Base-by-base conservation (phyloP, 2,113 vertebrate species). In the Barbus barbus region DNA sequence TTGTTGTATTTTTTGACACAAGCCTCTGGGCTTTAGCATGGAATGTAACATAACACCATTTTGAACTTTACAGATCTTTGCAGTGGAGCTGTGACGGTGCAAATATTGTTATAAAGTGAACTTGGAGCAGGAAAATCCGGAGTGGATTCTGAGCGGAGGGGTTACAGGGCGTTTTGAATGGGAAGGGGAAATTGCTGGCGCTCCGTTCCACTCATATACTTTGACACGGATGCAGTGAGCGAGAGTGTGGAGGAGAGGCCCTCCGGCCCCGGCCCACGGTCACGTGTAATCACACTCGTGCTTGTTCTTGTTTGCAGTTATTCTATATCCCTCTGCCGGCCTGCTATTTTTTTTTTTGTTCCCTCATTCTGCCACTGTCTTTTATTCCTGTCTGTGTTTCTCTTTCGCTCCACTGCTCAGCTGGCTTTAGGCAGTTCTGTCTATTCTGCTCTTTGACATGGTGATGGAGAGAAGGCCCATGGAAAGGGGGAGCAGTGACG, bases 401-500 rank as follows among this genome's bases (percentile, higher is more conserved):
- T 89, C 76, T 86, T 77, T 80, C 89, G 88, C 91, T 92, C 90
- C 83, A 89, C 81, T 76, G 92, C 91, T 93, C 90, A 2, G 75
- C 82, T 91, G 86, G 91, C 89, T 93, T 72, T 83, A 61, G 90
- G 90, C 85, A 33, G 60, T 26, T 85, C 89, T 90, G 91, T 92
- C 91, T 86, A 88, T 93, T 93, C 91, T 88, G 87, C 90, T 90
- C 88, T 77, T 90, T 91, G 89, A 85, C 90, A 87, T 90, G 82
- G 89, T 92, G 69, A 83, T 84, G 86, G 88, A 90, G 89, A 83
- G 44, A 4, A 58, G n/a, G 84, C 33, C 65, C 81, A 83, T 26
- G 58, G 36, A 11, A 22, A 11, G 58, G 8, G 36, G 6, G 14
- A 9, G 12, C 4, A 9, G 7, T 80, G 78, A 80, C 9, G 78